These are phyloP conservation scores for Parnassius mnemosyne DNA, from an alignment of 2,888 invertebrate genomes.

Conservation along the genomic window DNA sequence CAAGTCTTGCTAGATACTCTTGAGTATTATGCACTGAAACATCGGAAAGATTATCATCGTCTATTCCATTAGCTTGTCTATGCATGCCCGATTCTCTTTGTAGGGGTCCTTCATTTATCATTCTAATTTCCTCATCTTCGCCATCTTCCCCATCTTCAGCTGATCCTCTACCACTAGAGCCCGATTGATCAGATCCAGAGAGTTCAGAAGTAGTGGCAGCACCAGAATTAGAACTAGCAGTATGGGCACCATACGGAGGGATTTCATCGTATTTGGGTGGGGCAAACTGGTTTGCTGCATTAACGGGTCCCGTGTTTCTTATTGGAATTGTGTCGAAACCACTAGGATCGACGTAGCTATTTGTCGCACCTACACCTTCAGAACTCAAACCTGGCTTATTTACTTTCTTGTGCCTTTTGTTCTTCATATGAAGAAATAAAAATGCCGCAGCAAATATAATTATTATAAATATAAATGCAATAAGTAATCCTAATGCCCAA, in stretches of 20 bases:
- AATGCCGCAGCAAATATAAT: constrained; percentile 92
- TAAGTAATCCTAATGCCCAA: constrained; percentile 93
- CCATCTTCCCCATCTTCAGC: constrained; percentile 96
- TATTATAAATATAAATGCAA: constrained; percentile 89
- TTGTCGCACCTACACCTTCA: constrained; percentile 87
- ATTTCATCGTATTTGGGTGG: constrained; percentile 96
- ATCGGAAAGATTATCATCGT: constrained; percentile 90
- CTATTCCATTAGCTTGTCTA: constrained; percentile 78
- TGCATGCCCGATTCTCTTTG: constrained; percentile 87
- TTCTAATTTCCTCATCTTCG: constrained; percentile 97
- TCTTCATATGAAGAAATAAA: constrained; percentile 90
- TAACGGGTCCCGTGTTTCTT: constrained; percentile 81
- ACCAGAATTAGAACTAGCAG: constrained; percentile 88
- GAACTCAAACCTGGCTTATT: constrained; percentile 88
- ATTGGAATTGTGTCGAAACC: constrained; percentile 95
- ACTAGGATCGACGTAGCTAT: constrained; percentile 92
- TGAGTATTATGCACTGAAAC: constrained; percentile 96
- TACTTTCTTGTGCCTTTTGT: constrained; percentile 88
- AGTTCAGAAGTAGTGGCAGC: constrained; percentile 93
- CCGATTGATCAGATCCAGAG: constrained; percentile 96
- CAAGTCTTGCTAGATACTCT: constrained; percentile 95
- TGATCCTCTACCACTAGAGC: constrained; percentile 97
- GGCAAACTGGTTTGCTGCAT: constrained; percentile 85
- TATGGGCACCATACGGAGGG: constrained; percentile 90
- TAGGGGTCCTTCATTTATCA: constrained; percentile 96